Base-by-base conservation (phyloP, 2,888 invertebrate genomes). In the Caenorhabditis uteleia region DNA sequence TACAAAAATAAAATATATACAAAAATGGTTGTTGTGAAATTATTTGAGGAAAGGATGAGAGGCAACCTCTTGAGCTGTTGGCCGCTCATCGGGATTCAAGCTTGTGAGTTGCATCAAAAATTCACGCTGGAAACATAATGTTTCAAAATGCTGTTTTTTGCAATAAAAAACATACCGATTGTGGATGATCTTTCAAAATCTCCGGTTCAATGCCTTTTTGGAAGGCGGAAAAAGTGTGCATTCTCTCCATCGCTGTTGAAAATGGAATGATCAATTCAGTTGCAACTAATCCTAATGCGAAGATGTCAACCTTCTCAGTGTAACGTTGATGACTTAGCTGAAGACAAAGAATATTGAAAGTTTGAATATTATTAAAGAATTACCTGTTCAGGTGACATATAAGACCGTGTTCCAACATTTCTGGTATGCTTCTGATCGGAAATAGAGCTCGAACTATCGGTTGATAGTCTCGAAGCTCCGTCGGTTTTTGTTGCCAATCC, bases 371-470 rank as follows among this genome's bases (percentile, higher is more conserved):
- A 5, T 5, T 33, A 46, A 16, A 33, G 1, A 12, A 23, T 51
- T 62, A 88, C 88, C 86, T 95, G 95, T 84, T 98, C 97, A 1
- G 97, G 97, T 20, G 95, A 94, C 97, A 98, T 98, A 85, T 98
- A 98, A 2, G 95, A 87, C 69, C 91, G 90, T 0, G 98, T 98
- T 23, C 97, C 93, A 34, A 89, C 89, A 69, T 88, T 87, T 40
- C 83, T 84, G 6, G 86, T 86, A 69, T 85, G 84, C 47, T 67
- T 47, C n/a, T 36, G 40, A n/a, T 58, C 49, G 10, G 42, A 38
- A n/a, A n/a, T n/a, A n/a, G n/a, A 33, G 40, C 26, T 27, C 38
- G 48, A 27, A 43, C 23, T 6, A 44, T 12, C 8, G 49, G 39
- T 48, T 48, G n/a, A n/a, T n/a, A n/a, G 26, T 20, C 21, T 12